These are phyloP conservation scores for Acanthococcus lagerstroemiae DNA, from an alignment of 2,888 invertebrate species.

Conservation along the genomic window DNA sequence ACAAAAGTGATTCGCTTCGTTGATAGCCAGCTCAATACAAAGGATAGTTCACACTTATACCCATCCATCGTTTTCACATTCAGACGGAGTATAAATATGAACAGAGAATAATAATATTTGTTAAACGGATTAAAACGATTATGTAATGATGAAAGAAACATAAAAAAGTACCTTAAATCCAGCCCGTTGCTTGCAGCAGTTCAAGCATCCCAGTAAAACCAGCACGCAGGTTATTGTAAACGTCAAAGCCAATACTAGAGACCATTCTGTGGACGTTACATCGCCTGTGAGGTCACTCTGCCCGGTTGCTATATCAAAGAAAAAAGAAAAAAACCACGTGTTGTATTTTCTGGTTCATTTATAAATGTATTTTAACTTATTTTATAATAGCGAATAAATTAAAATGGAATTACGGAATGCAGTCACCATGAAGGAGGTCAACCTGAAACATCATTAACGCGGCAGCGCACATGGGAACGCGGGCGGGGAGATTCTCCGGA, in stretches of 20 bases:
- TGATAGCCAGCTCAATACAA: too few species aligned
- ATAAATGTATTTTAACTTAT: background rate
- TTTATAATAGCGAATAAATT: background rate
- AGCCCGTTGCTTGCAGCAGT: slow-evolving; percentile 22
- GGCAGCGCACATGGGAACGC: background rate
- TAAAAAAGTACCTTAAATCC: slow-evolving; percentile 21
- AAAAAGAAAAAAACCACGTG: background rate
- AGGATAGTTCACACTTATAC: too few species aligned
- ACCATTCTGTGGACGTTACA: background rate
- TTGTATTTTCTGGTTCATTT: background rate
- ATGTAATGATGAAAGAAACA: background rate
- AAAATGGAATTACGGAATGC: background rate
- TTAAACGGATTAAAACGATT: too few species aligned
- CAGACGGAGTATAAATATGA: too few species aligned
- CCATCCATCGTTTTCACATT: too few species aligned
- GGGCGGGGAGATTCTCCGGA: background rate
- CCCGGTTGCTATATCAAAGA: background rate
- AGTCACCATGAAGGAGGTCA: background rate
- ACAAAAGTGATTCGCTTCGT: too few species aligned
- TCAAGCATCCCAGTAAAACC: slow-evolving; percentile 16
- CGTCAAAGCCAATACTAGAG: slow-evolving; percentile 11
- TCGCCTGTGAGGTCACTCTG: background rate
- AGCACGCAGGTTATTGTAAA: slow-evolving; percentile 13
- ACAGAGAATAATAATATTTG: too few species aligned
- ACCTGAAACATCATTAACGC: background rate